Conservation (phyloP, 1,140 invertebrate genomes). For the Drosophila ercepeae region DNA sequence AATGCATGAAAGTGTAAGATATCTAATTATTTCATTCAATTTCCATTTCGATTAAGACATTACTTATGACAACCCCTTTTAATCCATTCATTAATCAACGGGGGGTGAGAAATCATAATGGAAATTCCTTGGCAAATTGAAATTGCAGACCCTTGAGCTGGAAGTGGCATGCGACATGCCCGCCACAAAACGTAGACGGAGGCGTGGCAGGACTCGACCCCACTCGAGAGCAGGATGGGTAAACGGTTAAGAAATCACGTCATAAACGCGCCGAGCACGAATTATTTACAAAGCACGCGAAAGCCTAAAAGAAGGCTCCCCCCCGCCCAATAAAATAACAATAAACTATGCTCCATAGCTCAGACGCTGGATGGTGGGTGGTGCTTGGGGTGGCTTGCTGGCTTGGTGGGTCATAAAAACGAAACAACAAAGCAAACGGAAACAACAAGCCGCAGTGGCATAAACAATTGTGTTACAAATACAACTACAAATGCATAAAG, state of each 20-base stretch:
- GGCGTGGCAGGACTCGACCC: slow-evolving; percentile 26
- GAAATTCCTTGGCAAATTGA: slow-evolving; percentile 58
- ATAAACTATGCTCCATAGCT: slow-evolving; percentile 73
- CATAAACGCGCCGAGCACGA: slow-evolving; percentile 77
- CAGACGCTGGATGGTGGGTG: slow-evolving; percentile 18
- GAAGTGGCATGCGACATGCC: slow-evolving; percentile 33
- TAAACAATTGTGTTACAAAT: slow-evolving; percentile 82
- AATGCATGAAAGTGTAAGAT: background rate
- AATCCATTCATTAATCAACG: background rate
- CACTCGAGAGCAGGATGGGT: slow-evolving; percentile 8
- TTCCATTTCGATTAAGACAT: background rate
- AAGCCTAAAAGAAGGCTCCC: slow-evolving; percentile 72
- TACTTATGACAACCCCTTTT: background rate
- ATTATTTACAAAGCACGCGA: slow-evolving; percentile 79
- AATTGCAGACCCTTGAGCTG: slow-evolving; percentile 46
- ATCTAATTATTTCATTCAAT: background rate
- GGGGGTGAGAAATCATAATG: slow-evolving; percentile 31
- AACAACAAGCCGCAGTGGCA: slow-evolving; percentile 63
- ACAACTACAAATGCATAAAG: slow-evolving; percentile 80
- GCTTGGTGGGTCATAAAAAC: slow-evolving; percentile 59
- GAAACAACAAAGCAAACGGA: slow-evolving; percentile 48
- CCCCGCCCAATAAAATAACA: slow-evolving; percentile 76
- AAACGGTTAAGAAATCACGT: slow-evolving; percentile 76
- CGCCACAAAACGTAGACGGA: slow-evolving; percentile 1
- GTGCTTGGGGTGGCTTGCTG: background rate